Percentiles rank a stretch among this genome's conserved stretches.
Conservation (phyloP, 2,113 vertebrate species). For the Cheilinus undulatus region DNA sequence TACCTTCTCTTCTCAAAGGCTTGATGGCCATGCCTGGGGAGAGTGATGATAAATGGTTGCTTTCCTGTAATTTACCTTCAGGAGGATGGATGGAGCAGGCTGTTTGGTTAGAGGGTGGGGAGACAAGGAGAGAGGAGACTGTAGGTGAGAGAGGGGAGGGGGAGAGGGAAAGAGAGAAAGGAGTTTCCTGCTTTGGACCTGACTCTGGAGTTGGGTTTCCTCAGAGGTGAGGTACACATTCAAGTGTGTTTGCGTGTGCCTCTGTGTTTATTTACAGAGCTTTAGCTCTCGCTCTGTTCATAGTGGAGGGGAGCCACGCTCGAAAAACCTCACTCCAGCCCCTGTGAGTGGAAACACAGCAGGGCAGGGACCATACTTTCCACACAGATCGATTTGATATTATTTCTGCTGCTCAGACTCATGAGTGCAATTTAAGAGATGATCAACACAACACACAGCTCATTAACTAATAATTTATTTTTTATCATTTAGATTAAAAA, state of each 20-base stretch:
- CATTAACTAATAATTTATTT: slow-evolving; percentile 87
- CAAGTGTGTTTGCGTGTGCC: slow-evolving; percentile 49
- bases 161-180: slow-evolving; percentile 14
- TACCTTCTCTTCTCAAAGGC: slow-evolving; percentile 36
- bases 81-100: slow-evolving; percentile 59
- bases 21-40: slow-evolving; percentile 52
- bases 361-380: slow-evolving; percentile 40
- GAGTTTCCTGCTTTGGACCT: slow-evolving; percentile 67
- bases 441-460: slow-evolving; percentile 65
- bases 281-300: slow-evolving; percentile 53
- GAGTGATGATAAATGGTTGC: slow-evolving; percentile 69
- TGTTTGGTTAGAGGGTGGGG: slow-evolving; percentile 75
- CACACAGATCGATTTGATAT: slow-evolving; percentile 46
- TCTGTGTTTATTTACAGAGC: slow-evolving; percentile 77
- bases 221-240: slow-evolving; percentile 55
- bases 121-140: slow-evolving; percentile 49
- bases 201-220: slow-evolving; percentile 68
- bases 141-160: slow-evolving; percentile 33
- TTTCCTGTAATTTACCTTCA: slow-evolving; percentile 76
- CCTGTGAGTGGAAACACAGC: slow-evolving; percentile 68
- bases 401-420: slow-evolving; percentile 35
- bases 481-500: slow-evolving; percentile 84
- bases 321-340: slow-evolving; percentile 24
- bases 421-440: slow-evolving; percentile 47
- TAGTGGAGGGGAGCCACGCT: slow-evolving; percentile 34